Evolutionary conservation across 2,797 vertebrate species (phyloP), one percentile per base, ranked within the genome.

Genomic region (Miichthys miiuy): DNA sequence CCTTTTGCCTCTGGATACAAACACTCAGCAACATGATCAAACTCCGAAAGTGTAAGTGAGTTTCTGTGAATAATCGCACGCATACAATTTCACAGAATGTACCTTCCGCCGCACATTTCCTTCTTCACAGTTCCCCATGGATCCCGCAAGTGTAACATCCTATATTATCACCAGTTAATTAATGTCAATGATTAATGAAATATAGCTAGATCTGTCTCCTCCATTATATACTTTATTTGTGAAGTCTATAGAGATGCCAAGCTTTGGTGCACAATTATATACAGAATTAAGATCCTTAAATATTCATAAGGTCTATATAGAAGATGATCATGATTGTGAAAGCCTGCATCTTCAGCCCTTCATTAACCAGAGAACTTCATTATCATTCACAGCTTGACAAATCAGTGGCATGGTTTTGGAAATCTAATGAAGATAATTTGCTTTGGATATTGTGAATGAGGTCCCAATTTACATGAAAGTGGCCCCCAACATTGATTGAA

Each of bases 301-400:
- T 94, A 94, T 95, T 94, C 93, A 94, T 93, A 92, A 90, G 92
- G 91, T 88, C 88, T 87, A 90, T 91, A 92, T 92, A 86, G 93
- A 93, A 91, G 92, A 92, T 87, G 90, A 93, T 91, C 87, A 82
- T 92, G 91, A 93, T 92, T 92, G 92, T 93, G 89, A 89, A 91
- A 91, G 88, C 78, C 87, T 87, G 90, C 90, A 88, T 93, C 90
- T 90, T 86, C 88, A 91, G 89, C 68, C 90, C 86, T 92, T 93
- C 92, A 93, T 94, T 93, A 93, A 89, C 87, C 81, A 93, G 83
- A 89, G 89, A 93, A 92, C 92, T 92, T 94, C 93, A 94, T 94
- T 94, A 94, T 92, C 88, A 94, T 94, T 92, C 93, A 92, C 92
- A 93, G 93, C 93, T 93, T 93, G 93, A 94, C 88, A 93, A 94